Evolutionary conservation across 2,113 vertebrate genomes (phyloP).

Genomic region (Ibidorhyncha struthersii): DNA sequence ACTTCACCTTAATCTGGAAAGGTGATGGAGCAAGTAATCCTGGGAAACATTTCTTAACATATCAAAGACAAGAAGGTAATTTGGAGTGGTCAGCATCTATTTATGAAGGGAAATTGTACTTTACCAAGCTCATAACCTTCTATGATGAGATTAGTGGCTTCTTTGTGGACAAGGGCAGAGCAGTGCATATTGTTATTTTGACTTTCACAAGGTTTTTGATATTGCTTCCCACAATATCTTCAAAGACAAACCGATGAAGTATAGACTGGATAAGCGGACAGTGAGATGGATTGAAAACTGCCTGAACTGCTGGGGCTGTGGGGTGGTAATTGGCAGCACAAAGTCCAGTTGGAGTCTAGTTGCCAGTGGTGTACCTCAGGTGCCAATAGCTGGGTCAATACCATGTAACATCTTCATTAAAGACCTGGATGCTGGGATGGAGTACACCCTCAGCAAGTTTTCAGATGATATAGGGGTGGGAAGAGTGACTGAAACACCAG

Average conservation of each 20-base stretch:
- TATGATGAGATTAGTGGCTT: not conserved
- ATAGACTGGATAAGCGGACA: not conserved
- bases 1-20: not conserved
- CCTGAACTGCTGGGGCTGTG: not conserved
- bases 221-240: not conserved
- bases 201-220: not conserved
- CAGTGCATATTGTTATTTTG: not conserved
- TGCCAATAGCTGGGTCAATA: not conserved
- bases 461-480: no score
- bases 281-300: not conserved
- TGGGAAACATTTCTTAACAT: not conserved
- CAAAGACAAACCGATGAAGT: not conserved
- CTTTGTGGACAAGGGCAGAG: not conserved
- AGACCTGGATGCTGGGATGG: not conserved
- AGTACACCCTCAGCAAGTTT: not conserved
- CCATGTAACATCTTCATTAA: accelerated
- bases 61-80: not conserved
- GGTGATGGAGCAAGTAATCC: not conserved
- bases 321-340: not conserved
- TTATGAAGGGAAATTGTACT: not conserved
- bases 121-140: not conserved
- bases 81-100: not conserved
- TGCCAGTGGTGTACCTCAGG: not conserved
- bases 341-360: not conserved
- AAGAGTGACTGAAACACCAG: no score